A percentile compares a stretch with the other conserved stretches of the same genome.
Evolutionary conservation across 1,140 invertebrate genomes (phyloP).

Genomic region (Uloborus diversus): DNA sequence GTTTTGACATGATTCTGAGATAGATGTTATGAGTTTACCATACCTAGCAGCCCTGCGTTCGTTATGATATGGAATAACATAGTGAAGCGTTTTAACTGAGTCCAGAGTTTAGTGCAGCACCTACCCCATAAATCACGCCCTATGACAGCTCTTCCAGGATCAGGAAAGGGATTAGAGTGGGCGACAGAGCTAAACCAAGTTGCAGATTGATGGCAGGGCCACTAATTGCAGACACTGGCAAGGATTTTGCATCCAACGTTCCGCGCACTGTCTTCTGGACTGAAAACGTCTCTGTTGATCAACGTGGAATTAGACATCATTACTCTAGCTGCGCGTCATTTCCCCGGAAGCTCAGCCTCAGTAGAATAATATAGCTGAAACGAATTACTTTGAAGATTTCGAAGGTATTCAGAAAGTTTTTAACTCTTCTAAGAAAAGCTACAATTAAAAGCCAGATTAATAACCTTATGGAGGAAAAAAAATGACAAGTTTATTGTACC

Average conservation of each 20-base stretch:
- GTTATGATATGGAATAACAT: conserved; percentile 27
- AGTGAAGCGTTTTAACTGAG: conserved; percentile 14
- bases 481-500: no score
- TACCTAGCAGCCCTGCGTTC: conserved; percentile 8
- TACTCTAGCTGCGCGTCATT: no score
- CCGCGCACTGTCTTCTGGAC: background rate
- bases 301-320: no score
- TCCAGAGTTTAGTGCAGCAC: background rate
- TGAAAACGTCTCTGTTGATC: background rate
- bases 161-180: conserved; percentile 46
- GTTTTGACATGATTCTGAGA: conserved; percentile 35
- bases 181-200: conserved; percentile 15
- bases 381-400: no score
- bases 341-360: no score
- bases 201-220: conserved; percentile 33
- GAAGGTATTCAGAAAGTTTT: no score
- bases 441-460: no score
- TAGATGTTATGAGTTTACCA: conserved; percentile 23
- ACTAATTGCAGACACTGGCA: conserved; percentile 49
- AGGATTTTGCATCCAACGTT: background rate
- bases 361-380: no score
- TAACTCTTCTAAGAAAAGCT: no score
- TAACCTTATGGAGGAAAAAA: no score
- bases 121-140: conserved; percentile 37
- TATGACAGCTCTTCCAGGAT: conserved; percentile 38